Base-by-base conservation (phyloP, 2,113 vertebrate genomes). In the Pteronura brasiliensis region DNA sequence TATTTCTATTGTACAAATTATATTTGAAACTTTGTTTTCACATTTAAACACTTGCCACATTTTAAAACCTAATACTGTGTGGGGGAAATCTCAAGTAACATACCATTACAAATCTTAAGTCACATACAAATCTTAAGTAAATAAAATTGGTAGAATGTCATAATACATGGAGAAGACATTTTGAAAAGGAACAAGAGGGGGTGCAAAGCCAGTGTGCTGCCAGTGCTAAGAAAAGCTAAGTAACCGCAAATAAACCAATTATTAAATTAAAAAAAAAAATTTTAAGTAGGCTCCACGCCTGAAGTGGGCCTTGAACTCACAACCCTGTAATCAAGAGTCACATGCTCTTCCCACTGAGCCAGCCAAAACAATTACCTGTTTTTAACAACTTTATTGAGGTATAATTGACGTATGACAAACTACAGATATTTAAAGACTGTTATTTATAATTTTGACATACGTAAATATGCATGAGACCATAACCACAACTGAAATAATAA, bases 151-250 rank as follows among this genome's bases (percentile, higher is more conserved):
- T 77, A 96, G 39, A 90, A 82, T 86, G 42, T 88, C 67, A 80
- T 84, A 74, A 97, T 87, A 97, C n/a, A 6, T 84, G 55, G 94
- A 97, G 31, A 94, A 92, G 69, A 92, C 17, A 86, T 67, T 97
- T 97, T 86, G 47, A 91, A 96, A 93, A 74, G 20, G 55, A 17
- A 88, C 36, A 84, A 85, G 3, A 86, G 7, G 29, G 47, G 7
- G 44, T 57, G 13, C 52, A 21, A 93, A 94, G 10, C 36, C 61
- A 74, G 13, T 3, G 10, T 59, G 52, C 14, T 90, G 71, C 3
- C 9, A 23, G 39, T 79, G 61, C 36, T 82, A 65, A 59, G 69
- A 88, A 92, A 84, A 95, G 5, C 12, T 72, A 80, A 63, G 39
- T 23, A 88, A 84, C 27, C 23, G 12, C 17, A 87, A 96, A 94